phyloP scores from a whole-genome alignment of 2,797 vertebrate genomes.

The Glossophaga mutica region DNA sequence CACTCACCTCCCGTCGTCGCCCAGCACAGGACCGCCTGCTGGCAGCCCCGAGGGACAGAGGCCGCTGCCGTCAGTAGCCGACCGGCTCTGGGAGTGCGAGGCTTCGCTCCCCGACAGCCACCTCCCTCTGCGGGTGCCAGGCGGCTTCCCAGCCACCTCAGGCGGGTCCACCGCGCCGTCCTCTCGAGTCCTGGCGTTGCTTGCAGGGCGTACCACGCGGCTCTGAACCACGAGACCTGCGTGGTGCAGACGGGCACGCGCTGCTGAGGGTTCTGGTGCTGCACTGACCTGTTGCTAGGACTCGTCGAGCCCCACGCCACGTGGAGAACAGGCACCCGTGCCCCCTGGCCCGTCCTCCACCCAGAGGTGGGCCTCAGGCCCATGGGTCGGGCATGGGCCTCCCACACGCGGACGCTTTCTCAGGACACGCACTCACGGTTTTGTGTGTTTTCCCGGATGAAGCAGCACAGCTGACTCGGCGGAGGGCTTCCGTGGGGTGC shows the following conservation, averaged over 20 bases:
- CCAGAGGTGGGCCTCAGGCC: fast-evolving
- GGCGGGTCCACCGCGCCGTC: too few relatives aligned
- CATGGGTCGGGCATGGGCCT: neutral
- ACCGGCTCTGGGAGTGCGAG: neutral
- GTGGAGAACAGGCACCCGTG: neutral
- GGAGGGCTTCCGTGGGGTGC: neutral
- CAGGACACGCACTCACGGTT: neutral
- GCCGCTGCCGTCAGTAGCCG: conserved; percentile 73
- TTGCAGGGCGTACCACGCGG: too few relatives aligned
- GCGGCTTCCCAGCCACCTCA: neutral
- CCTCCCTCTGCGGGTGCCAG: conserved; percentile 60
- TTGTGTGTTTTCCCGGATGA: neutral
- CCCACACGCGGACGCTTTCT: too few relatives aligned
- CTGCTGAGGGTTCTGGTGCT: neutral
- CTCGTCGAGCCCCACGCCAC: fast-evolving
- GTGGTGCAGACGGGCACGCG: neutral
- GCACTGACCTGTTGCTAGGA: too few relatives aligned
- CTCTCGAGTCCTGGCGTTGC: neutral
- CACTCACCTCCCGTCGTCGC: too few relatives aligned
- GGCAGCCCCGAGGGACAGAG: conserved; percentile 71
- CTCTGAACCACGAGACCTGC: neutral
- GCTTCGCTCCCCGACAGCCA: conserved; percentile 34
- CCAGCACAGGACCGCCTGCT: too few relatives aligned
- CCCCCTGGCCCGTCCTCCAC: neutral
- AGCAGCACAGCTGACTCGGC: too few relatives aligned